Evolutionary conservation across 2,888 invertebrate species (phyloP), one percentile per base, ranked within the genome.

Genomic region (Galerucella calmariensis): DNA sequence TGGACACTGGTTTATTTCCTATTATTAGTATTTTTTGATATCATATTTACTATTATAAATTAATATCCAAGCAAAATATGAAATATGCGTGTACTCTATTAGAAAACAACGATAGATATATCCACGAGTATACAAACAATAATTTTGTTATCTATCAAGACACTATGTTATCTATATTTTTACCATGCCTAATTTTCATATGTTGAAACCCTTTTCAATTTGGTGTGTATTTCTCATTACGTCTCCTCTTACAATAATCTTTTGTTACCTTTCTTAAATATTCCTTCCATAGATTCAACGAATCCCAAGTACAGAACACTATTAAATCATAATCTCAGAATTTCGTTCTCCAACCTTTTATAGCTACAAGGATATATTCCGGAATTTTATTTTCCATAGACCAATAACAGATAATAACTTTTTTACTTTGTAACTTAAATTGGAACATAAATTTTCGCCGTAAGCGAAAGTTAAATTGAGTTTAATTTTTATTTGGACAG

Each of bases 361-460:
- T 20, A 11, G 20, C 56, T 16, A 16, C 9, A n/a, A 53, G 9
- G 5, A 9, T 16, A 5, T 56, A 56, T 10, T 56, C n/a, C 56
- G 2, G 56, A 56, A 56, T 56, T 56, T 56, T 20, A 56, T 56
- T 56, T 56, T 56, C 20, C 56, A 20, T 20, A 10, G 3, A 10
- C 56, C 20, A 56, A 56, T 56, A 20, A 56, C 10, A 14, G 20
- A 9, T 56, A 14, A n/a, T 6, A 9, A 46, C 11, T 56, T 56
- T 53, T 56, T 56, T 56, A 56, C 56, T 56, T 56, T 56, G 56
- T 56, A 56, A 56, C 56, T 20, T 8, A 10, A 56, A 56, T 56
- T 56, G 56, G 10, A 20, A 56, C 56, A 56, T 56, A 56, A 56
- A 56, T 56, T 20, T 20, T 56, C 20, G 56, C 56, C 10, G n/a